Evolutionary conservation across 2,888 invertebrate genomes (phyloP).

Genomic region (Drosophila kanekoi): DNA sequence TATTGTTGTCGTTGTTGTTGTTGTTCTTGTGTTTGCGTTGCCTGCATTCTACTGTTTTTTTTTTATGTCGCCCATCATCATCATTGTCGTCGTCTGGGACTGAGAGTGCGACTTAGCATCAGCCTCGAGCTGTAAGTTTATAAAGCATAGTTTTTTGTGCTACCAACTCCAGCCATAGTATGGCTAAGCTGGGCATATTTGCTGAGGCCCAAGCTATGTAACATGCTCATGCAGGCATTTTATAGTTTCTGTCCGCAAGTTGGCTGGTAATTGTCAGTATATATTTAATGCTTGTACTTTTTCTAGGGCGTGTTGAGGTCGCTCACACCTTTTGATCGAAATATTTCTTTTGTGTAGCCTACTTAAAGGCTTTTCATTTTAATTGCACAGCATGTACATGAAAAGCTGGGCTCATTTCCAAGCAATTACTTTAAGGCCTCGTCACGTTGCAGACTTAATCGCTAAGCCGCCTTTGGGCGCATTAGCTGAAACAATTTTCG

Average conservation of each 20-base stretch:
- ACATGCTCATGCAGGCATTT: not conserved
- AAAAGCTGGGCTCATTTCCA: conserved; percentile 62
- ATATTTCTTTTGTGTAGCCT: not conserved
- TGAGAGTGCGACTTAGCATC: conserved; percentile 17
- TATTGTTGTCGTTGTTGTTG: conserved; percentile 34
- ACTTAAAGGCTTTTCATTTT: conserved; percentile 32
- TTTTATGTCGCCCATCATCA: conserved; percentile 45
- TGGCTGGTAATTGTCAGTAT: too few relatives aligned
- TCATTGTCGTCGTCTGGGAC: conserved; percentile 44
- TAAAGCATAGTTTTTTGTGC: conserved; percentile 31
- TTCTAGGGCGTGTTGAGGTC: conserved; percentile 3
- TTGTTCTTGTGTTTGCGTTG: conserved; percentile 10
- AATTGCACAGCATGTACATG: conserved; percentile 52
- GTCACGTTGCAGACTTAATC: conserved; percentile 45
- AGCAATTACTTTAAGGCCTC: conserved; percentile 61
- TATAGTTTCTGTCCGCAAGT: too few relatives aligned
- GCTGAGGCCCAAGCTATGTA: not conserved
- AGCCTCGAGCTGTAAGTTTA: conserved; percentile 37
- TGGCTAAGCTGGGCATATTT: conserved; percentile 2
- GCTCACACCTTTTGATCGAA: not conserved
- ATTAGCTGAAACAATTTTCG: conserved; percentile 58
- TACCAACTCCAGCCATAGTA: conserved; percentile 6
- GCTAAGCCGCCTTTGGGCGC: conserved; percentile 68
- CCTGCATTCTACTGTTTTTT: conserved; percentile 14
- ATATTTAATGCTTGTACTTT: not conserved